A percentile compares a stretch with the other conserved stretches of the same genome.
Evolutionary conservation across 2,888 invertebrate genomes (phyloP).

Genomic region (Embidobia sp.): DNA sequence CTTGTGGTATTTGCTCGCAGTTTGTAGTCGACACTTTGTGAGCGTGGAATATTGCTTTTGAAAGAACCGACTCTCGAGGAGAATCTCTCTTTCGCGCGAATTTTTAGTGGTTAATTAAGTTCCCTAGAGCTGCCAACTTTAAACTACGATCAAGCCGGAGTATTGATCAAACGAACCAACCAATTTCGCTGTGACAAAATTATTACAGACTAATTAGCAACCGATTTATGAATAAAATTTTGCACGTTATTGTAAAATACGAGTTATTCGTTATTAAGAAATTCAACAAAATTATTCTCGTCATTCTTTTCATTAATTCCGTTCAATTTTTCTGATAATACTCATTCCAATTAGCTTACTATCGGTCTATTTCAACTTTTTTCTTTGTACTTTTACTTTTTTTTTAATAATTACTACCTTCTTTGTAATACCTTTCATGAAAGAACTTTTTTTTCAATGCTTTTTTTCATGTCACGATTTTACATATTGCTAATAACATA

Average conservation of each 20-base stretch:
- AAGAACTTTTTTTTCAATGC: no score
- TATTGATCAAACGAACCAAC: slow-evolving; percentile 58
- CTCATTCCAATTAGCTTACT: background rate
- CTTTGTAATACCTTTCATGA: background rate
- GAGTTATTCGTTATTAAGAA: no score
- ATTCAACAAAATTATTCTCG: background rate
- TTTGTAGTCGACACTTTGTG: slow-evolving; percentile 17
- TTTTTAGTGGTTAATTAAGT: slow-evolving; percentile 57
- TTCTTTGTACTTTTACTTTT: no score
- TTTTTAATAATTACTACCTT: no score
- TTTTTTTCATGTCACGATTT: no score
- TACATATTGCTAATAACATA: no score
- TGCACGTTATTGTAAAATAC: background rate
- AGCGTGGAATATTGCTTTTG: slow-evolving; percentile 34
- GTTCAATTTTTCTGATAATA: background rate
- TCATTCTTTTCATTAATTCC: background rate
- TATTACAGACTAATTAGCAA: slow-evolving; percentile 46
- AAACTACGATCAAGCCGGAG: slow-evolving; percentile 41
- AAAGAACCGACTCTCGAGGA: slow-evolving; percentile 19
- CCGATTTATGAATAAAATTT: slow-evolving; percentile 22
- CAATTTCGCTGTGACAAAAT: slow-evolving; percentile 50
- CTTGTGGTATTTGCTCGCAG: slow-evolving; percentile 4
- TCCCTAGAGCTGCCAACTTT: slow-evolving; percentile 50
- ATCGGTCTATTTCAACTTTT: no score
- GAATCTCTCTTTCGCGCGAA: slow-evolving; percentile 25